Percentiles rank a stretch among this genome's conserved stretches.
Conservation (phyloP, 2,797 vertebrate species). For the Enoplosus armatus region DNA sequence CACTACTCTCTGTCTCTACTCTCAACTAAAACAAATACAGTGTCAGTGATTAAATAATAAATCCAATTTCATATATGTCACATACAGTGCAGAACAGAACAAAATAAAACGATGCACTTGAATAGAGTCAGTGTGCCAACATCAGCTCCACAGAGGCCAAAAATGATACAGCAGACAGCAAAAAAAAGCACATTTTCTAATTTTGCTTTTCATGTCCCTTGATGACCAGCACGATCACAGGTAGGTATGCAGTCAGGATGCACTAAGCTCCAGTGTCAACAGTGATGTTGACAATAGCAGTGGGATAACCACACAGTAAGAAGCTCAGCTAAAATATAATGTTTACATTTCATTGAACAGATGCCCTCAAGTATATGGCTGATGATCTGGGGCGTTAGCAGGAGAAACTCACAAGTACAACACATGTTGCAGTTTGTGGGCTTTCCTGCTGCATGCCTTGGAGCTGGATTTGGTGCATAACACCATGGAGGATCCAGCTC, state of each 20-base stretch:
- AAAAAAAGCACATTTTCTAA: conserved; percentile 50
- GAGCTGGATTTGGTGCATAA: conserved; percentile 34
- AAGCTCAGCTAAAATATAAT: conserved; percentile 57
- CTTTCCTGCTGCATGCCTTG: conserved; percentile 37
- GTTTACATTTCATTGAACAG: conserved; percentile 68
- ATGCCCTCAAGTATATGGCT: conserved; percentile 49
- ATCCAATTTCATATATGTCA: conserved; percentile 46
- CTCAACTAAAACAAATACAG: conserved; percentile 65
- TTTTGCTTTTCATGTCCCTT: conserved; percentile 47
- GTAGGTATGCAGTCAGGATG: conserved; percentile 64
- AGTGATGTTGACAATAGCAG: conserved; percentile 54
- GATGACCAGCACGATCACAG: conserved; percentile 57
- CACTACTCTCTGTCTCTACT: conserved; percentile 53
- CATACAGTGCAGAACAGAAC: conserved; percentile 44
- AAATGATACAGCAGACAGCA: conserved; percentile 50
- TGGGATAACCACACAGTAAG: conserved; percentile 64
- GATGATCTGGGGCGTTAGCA: conserved; percentile 43
- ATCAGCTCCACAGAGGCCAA: conserved; percentile 46
- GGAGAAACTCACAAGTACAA: conserved; percentile 57
- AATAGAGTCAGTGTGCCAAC: conserved; percentile 62
- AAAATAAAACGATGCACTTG: conserved; percentile 58
- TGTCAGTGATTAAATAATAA: conserved; percentile 55
- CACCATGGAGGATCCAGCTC: conserved; percentile 35
- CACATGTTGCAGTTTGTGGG: conserved; percentile 43
- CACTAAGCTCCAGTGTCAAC: conserved; percentile 68